Conservation (phyloP, 2,888 invertebrate genomes). For the Campoletis raptor region DNA sequence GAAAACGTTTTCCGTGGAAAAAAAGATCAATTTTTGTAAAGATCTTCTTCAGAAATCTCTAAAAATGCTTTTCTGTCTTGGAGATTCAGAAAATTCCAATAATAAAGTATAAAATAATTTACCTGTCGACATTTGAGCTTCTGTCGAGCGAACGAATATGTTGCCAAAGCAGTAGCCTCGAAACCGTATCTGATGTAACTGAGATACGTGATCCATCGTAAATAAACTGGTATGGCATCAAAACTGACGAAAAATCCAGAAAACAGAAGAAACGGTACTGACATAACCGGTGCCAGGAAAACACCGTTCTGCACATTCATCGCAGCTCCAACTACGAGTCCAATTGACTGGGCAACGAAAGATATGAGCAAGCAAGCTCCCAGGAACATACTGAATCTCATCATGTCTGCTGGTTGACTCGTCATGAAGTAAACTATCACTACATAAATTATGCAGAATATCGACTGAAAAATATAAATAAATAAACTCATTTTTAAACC, state of each 20-base stretch:
- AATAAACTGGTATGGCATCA: slow-evolving; percentile 97
- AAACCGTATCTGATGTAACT: slow-evolving; percentile 98
- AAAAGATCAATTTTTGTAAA: background rate
- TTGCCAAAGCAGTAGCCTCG: slow-evolving; percentile 96
- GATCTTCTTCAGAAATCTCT: background rate
- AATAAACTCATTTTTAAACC: background rate
- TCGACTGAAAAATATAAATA: slow-evolving; percentile 88
- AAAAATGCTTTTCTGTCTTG: background rate
- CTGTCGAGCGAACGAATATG: slow-evolving; percentile 94
- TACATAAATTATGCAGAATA: slow-evolving; percentile 97
- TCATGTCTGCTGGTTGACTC: slow-evolving; percentile 94
- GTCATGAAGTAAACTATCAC: slow-evolving; percentile 98
- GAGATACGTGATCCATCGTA: slow-evolving; percentile 97
- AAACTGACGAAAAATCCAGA: slow-evolving; percentile 99
- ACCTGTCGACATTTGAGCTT: slow-evolving; percentile 93
- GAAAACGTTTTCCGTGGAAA: background rate
- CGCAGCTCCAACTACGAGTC: slow-evolving; percentile 97
- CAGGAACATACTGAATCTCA: slow-evolving; percentile 95
- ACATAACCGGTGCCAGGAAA: slow-evolving; percentile 98
- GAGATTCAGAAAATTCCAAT: background rate
- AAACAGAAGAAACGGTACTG: slow-evolving; percentile 97
- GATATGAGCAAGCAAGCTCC: slow-evolving; percentile 95
- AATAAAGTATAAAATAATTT: slow-evolving; percentile 11
- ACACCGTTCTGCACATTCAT: slow-evolving; percentile 98
- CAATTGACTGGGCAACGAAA: slow-evolving; percentile 98